phyloP scores from a whole-genome alignment of 92 coral and sea anemone genomes.

The Phymanthus crucifer region DNA sequence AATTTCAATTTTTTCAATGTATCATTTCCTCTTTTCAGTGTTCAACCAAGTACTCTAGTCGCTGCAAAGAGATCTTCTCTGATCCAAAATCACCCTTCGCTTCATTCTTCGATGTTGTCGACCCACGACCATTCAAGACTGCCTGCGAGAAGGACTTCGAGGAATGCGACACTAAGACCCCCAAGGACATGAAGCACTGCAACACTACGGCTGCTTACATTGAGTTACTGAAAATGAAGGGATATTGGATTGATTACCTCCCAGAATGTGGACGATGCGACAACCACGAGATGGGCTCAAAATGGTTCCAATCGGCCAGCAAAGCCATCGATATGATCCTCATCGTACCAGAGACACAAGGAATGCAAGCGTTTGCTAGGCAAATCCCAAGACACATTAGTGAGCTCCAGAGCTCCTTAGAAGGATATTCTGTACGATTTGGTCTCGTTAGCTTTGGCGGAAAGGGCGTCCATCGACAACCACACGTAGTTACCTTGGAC shows the following conservation, averaged over 20 bases:
- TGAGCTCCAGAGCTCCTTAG: constrained; percentile 49
- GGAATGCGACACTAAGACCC: constrained; percentile 59
- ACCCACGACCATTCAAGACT: constrained; percentile 84
- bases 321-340: constrained; percentile 80
- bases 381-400: constrained; percentile 64
- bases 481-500: constrained; percentile 81
- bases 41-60: constrained; percentile 46
- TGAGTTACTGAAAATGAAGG: constrained; percentile 81
- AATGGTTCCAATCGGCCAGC: constrained; percentile 80
- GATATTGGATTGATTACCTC: constrained; percentile 80
- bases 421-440: constrained; percentile 72
- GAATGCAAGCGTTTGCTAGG: constrained; percentile 61
- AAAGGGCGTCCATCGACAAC: constrained; percentile 60
- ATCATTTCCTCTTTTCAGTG: constrained; percentile 28
- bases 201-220: constrained; percentile 93
- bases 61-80: constrained; percentile 80
- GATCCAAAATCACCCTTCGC: constrained; percentile 73
- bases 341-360: constrained; percentile 82
- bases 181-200: constrained; percentile 88
- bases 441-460: constrained; percentile 96
- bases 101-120: constrained; percentile 58
- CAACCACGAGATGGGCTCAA: constrained; percentile 62
- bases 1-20: not conserved
- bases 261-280: constrained; percentile 90
- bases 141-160: constrained; percentile 87